Evolutionary conservation across 1,140 invertebrate genomes (phyloP), one percentile per base, ranked within the genome.

Genomic region (Rhyzopertha dominica): DNA sequence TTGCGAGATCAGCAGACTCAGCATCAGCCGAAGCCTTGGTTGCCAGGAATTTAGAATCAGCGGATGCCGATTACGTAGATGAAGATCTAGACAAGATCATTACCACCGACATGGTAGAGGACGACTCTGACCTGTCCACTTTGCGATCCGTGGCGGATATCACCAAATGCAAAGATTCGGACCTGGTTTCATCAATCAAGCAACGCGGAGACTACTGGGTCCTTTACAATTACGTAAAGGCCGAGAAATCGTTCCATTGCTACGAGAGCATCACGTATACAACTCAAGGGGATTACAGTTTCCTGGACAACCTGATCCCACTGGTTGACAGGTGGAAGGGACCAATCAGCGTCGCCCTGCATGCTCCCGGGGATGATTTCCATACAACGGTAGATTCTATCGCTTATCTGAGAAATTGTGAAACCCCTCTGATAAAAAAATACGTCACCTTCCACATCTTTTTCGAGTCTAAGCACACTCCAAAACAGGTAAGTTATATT

Each of bases 121-220:
- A n/a, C n/a, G n/a, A n/a, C n/a, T n/a, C n/a, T n/a, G n/a, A n/a
- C n/a, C n/a, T n/a, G n/a, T n/a, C n/a, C n/a, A n/a, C n/a, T n/a
- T n/a, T n/a, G n/a, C n/a, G n/a, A n/a, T n/a, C n/a, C n/a, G n/a
- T n/a, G n/a, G n/a, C n/a, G n/a, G n/a, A n/a, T n/a, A n/a, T n/a
- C n/a, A n/a, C n/a, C n/a, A n/a, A n/a, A n/a, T n/a, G n/a, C n/a
- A n/a, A n/a, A n/a, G n/a, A n/a, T n/a, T n/a, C n/a, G n/a, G n/a
- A n/a, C n/a, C n/a, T n/a, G n/a, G n/a, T n/a, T n/a, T n/a, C n/a
- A n/a, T n/a, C n/a, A n/a, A n/a, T n/a, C n/a, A 67, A 76, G 24
- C 85, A 90, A 57, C 75, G 86, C 4, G 87, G 88, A 4, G 82
- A 87, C 49, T 92, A 82, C 61, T 90, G 87, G 82, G 84, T 91